Base-by-base conservation (phyloP, 1,140 invertebrate species). In the Tribolium castaneum region DNA sequence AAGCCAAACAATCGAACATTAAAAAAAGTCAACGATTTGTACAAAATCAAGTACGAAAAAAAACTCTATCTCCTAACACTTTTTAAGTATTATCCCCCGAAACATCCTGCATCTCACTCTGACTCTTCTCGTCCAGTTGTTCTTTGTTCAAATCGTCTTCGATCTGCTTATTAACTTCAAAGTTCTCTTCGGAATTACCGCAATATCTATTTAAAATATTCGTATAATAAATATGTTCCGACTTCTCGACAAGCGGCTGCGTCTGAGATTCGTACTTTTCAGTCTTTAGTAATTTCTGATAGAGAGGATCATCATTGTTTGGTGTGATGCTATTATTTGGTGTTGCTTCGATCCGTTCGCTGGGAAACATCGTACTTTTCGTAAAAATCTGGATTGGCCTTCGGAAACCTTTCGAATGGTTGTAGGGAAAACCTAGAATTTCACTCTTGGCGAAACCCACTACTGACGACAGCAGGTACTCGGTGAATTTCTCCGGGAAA, bases 401-500 rank as follows among this genome's bases (percentile, higher is more conserved):
- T 78, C 95, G 92, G 85, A 98, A 98, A 5, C 96, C 97, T 89
- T 96, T 97, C 49, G 93, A 92, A 70, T 93, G 91, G 86, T 98
- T 95, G 34, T 92, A 89, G 6, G 96, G 95, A 25, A 94, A 93
- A 7, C 94, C 95, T 16, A 98, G 86, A 0, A 94, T 91, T 83
- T 96, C 95, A 85, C 94, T 96, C 82, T 95, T 95, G 79, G 90
- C 92, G 87, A 98, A 99, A 2, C 97, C 97, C 13, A 99, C 94
- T 84, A 97, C 95, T 0, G 91, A 88, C n/a, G 94, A 96, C 0
- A 98, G 87, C 16, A 99, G 88, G 87, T 96, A 98, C 75, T 97
- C 94, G 5, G 94, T 93, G 85, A 99, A 99, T 79, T 95, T 93
- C 59, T 96, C 92, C 0, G 97, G 97, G 79, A 93, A 94, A 81